phyloP scores from a whole-genome alignment of 2,797 vertebrate species.

The Melanotaenia nigrans region DNA sequence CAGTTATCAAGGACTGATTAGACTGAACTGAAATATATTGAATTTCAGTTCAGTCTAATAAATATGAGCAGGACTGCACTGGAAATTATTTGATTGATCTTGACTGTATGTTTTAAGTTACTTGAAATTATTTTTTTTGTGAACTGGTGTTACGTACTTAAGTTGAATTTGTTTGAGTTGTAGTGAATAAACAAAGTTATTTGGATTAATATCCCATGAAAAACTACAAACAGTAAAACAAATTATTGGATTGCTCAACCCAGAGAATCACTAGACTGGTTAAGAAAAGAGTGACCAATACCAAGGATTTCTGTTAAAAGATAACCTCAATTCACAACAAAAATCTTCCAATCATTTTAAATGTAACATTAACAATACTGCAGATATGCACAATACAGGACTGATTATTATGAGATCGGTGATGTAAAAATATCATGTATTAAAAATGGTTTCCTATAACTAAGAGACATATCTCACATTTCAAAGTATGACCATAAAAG shows the following conservation, averaged over 20 bases:
- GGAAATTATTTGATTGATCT: too few species aligned
- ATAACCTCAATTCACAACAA: conserved; percentile 2
- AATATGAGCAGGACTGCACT: too few species aligned
- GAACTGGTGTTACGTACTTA: neutral
- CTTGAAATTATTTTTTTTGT: neutral
- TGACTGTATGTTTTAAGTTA: neutral
- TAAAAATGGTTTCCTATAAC: conserved; percentile 21
- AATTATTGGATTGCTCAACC: neutral
- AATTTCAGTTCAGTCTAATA: too few species aligned
- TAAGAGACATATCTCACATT: conserved; percentile 35
- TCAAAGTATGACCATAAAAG: conserved; percentile 34
- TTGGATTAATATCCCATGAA: neutral
- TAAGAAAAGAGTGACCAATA: neutral
- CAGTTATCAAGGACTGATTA: neutral
- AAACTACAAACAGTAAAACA: neutral
- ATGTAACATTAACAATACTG: neutral
- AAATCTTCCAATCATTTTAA: neutral
- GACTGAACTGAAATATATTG: neutral
- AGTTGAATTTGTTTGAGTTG: neutral
- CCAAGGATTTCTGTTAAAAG: neutral
- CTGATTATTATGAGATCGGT: conserved; percentile 8
- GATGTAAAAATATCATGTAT: conserved; percentile 23
- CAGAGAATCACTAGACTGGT: neutral
- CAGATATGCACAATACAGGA: neutral
- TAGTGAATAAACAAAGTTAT: neutral